Conservation (phyloP, 2,888 invertebrate genomes). For the Cartodere bifasciata region DNA sequence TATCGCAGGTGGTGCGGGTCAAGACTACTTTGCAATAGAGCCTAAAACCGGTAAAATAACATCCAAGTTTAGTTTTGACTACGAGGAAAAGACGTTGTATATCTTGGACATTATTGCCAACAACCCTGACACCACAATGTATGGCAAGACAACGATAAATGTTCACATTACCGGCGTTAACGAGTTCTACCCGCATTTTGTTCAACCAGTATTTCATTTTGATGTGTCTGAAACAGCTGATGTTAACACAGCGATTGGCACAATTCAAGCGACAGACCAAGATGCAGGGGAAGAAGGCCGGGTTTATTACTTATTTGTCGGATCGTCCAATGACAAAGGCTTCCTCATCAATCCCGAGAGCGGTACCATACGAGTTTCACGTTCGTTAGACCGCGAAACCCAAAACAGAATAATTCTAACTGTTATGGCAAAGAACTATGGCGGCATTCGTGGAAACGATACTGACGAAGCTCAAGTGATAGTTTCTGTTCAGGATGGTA, state of each 20-base stretch:
- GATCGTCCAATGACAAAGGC: constrained; percentile 84
- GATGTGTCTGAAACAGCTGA: constrained; percentile 87
- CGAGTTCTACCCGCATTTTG: constrained; percentile 78
- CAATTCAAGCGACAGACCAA: constrained; percentile 78
- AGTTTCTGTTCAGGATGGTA: constrained; percentile 88
- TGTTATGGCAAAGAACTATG: constrained; percentile 88
- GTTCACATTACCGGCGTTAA: constrained; percentile 76
- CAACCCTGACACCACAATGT: constrained; percentile 78
- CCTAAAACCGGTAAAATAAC: constrained; percentile 61
- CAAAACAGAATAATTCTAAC: constrained; percentile 81
- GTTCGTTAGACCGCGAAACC: constrained; percentile 73
- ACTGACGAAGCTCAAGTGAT: constrained; percentile 92
- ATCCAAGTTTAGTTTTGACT: constrained; percentile 71
- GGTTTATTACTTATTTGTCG: constrained; percentile 85
- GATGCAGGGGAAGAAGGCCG: constrained; percentile 79
- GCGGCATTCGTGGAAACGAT: constrained; percentile 87
- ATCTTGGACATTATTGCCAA: constrained; percentile 65
- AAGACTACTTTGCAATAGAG: constrained; percentile 66
- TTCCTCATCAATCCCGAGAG: constrained; percentile 75
- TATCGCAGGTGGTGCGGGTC: constrained; percentile 62
- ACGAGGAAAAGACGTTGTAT: constrained; percentile 68
- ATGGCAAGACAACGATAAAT: constrained; percentile 55
- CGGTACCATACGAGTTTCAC: constrained; percentile 72
- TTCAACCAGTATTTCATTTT: constrained; percentile 82
- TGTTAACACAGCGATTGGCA: constrained; percentile 73